Evolutionary conservation across 2,797 vertebrate genomes (phyloP).

Genomic region (Diplodus sargus): DNA sequence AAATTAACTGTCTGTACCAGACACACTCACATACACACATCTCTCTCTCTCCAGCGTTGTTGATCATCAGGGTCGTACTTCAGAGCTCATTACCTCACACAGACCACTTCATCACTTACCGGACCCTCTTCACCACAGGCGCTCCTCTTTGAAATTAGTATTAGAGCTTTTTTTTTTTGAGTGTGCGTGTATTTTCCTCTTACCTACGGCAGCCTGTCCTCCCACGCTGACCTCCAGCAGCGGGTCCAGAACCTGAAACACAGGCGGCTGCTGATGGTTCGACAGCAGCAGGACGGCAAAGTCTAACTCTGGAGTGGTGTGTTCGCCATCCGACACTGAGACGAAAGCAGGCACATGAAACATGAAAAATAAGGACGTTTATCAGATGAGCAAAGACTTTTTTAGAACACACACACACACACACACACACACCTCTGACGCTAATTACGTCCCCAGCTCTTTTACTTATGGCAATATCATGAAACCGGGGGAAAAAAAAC

Average conservation of each 20-base stretch:
- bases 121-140: not conserved
- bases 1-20: not conserved
- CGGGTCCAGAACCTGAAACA: constrained; percentile 90
- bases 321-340: constrained; percentile 92
- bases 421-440: not conserved
- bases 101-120: constrained; percentile 7
- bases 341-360: not conserved
- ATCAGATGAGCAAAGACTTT: not conserved
- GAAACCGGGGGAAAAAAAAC: not conserved
- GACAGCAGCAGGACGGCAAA: constrained; percentile 92
- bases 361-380: too few relatives aligned
- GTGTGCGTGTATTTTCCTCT: constrained; percentile 55
- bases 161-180: not conserved
- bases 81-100: constrained; percentile 29
- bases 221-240: constrained; percentile 90
- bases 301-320: constrained; percentile 90
- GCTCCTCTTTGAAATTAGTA: not conserved
- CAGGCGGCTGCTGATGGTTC: constrained; percentile 86
- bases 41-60: not conserved
- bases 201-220: constrained; percentile 89
- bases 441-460: constrained; percentile 5
- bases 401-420: not conserved
- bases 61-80: constrained; percentile 12
- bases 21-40: constrained; percentile 4
- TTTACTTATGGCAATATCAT: not conserved